These are phyloP conservation scores for Sminthurides bifidus DNA, from an alignment of 1,140 invertebrate species.

Conservation along the genomic window DNA sequence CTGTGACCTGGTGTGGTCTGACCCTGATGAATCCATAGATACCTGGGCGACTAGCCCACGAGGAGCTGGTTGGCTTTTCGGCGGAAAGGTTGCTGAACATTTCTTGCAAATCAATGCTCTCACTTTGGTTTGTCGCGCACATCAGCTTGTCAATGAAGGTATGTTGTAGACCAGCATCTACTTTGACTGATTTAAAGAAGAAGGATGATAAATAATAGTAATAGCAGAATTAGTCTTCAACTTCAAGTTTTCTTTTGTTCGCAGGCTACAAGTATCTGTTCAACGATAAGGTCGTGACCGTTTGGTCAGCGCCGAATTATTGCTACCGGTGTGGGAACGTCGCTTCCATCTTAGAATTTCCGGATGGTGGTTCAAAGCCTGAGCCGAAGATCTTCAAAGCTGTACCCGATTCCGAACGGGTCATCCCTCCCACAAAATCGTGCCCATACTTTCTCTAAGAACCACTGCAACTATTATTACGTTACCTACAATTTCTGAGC, in stretches of 20 bases:
- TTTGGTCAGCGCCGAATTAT: slow-evolving; percentile 95
- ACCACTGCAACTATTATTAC: no score
- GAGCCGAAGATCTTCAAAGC: slow-evolving; percentile 77
- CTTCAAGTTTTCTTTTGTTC: no score
- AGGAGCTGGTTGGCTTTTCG: slow-evolving; percentile 81
- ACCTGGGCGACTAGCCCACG: slow-evolving; percentile 81
- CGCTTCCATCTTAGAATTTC: slow-evolving; percentile 79
- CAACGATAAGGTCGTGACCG: slow-evolving; percentile 82
- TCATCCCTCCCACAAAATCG: slow-evolving; percentile 77
- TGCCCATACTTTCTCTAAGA: slow-evolving; percentile 89
- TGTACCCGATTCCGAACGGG: slow-evolving; percentile 81
- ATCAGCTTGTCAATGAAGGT: slow-evolving; percentile 95
- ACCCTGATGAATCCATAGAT: slow-evolving; percentile 80
- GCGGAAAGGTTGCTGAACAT: slow-evolving; percentile 78
- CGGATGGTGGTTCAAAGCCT: slow-evolving; percentile 51
- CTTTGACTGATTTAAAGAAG: not conserved
- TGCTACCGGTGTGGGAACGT: slow-evolving; percentile 91
- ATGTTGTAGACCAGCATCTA: slow-evolving; percentile 34
- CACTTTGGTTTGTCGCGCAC: slow-evolving; percentile 82
- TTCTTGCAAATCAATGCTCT: slow-evolving; percentile 86
- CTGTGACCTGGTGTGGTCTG: slow-evolving; percentile 91
- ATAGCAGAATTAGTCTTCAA: no score
- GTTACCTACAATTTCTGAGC: no score
- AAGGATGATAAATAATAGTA: no score
- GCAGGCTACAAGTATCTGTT: slow-evolving; percentile 91